phyloP scores from a whole-genome alignment of 2,113 vertebrate genomes.

The Melanotaenia duboulayi region DNA sequence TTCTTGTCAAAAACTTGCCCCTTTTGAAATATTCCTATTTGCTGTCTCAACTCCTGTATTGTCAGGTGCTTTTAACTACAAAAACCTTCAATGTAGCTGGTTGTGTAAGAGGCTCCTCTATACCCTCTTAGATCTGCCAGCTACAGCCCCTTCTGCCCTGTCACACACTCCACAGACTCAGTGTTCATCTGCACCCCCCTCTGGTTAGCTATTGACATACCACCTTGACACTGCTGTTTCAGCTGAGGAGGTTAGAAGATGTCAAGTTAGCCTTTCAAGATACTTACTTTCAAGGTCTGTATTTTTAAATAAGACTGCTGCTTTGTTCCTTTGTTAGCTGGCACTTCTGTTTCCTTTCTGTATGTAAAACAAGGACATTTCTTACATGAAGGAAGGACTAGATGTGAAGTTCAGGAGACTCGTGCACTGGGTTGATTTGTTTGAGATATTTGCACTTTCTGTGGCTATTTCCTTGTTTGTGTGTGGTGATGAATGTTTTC shows the following conservation, averaged over 20 bases:
- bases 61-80: not conserved
- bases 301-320: too few relatives aligned
- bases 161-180: not conserved
- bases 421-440: too few relatives aligned
- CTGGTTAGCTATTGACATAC: not conserved
- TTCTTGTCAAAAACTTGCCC: not conserved
- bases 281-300: too few relatives aligned
- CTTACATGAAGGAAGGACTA: not conserved
- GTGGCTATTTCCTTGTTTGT: too few relatives aligned
- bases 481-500: too few relatives aligned
- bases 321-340: not conserved
- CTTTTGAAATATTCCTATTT: not conserved
- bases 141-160: not conserved
- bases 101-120: not conserved
- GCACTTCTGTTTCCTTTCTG: not conserved
- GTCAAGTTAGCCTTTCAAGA: too few relatives aligned
- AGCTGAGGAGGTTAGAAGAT: not conserved
- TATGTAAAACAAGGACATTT: not conserved
- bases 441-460: too few relatives aligned
- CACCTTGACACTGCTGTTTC: not conserved
- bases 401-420: not conserved
- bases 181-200: constrained; percentile 9
- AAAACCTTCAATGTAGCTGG: not conserved
- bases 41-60: constrained; percentile 2
- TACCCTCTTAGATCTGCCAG: not conserved